A percentile compares a stretch with the other conserved stretches of the same genome.
phyloP scores from a whole-genome alignment of 2,113 vertebrate genomes.

The Leuciscus idus region DNA sequence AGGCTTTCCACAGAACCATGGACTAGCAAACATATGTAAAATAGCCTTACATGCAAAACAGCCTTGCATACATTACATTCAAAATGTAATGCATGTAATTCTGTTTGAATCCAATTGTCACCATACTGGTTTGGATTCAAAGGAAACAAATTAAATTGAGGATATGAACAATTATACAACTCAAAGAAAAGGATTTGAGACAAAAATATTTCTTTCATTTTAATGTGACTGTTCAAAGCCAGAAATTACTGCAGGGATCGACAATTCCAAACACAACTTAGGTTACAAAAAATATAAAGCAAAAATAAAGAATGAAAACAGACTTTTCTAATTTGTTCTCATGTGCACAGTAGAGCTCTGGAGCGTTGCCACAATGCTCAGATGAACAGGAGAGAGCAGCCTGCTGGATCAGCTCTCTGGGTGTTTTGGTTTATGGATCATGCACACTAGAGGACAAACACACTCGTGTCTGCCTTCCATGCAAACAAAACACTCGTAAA shows the following conservation, averaged over 20 bases:
- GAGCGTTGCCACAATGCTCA: conserved; percentile 42
- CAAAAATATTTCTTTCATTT: conserved; percentile 34
- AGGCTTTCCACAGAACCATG: background rate
- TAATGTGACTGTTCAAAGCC: conserved; percentile 62
- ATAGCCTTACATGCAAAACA: background rate
- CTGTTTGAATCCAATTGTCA: background rate
- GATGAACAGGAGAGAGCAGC: conserved; percentile 52
- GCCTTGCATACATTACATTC: background rate
- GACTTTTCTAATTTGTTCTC: conserved; percentile 54
- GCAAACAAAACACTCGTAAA: conserved; percentile 64
- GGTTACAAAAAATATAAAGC: conserved; percentile 56
- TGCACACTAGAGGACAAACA: conserved; percentile 70
- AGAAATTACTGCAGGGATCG: conserved; percentile 68
- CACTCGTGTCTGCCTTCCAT: conserved; percentile 65
- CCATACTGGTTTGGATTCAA: background rate
- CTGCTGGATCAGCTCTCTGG: conserved; percentile 58
- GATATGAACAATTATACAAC: background rate
- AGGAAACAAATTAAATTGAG: background rate
- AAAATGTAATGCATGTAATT: background rate
- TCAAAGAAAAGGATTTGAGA: conserved; percentile 7
- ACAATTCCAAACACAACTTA: conserved; percentile 66
- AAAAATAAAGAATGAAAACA: conserved; percentile 59
- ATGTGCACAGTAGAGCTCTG: conserved; percentile 38
- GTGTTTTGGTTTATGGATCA: conserved; percentile 58
- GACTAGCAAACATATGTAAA: conserved; percentile 2